These are phyloP conservation scores for Holacanthella duospinosa DNA, from an alignment of 2,888 invertebrate genomes.

Conservation along the genomic window DNA sequence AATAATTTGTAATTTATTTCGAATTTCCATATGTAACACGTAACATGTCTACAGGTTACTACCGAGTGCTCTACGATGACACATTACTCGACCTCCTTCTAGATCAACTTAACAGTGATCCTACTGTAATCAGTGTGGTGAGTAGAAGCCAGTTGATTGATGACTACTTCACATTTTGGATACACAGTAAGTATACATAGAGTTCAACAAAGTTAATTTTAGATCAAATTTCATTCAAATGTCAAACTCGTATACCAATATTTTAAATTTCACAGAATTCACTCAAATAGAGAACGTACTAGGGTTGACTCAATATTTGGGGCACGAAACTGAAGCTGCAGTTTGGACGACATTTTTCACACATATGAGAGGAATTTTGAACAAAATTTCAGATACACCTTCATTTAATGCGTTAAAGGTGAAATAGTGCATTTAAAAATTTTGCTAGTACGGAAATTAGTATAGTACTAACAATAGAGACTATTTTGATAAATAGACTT, in stretches of 20 bases:
- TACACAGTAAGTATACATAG: conserved; percentile 21
- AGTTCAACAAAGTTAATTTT: neutral
- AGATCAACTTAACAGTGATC: conserved; percentile 18
- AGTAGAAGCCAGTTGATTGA: conserved; percentile 28
- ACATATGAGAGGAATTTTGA: neutral
- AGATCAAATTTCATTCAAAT: too few species aligned
- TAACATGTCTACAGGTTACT: conserved; percentile 10
- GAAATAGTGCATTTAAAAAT: too few species aligned
- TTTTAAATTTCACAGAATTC: neutral
- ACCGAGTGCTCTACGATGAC: conserved; percentile 23
- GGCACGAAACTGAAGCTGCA: neutral
- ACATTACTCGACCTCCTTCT: conserved; percentile 13
- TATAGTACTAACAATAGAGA: too few species aligned
- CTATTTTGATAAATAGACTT: too few species aligned
- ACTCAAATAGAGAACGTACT: neutral
- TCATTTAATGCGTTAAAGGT: neutral
- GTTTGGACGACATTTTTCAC: conserved; percentile 2
- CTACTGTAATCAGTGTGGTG: conserved; percentile 17
- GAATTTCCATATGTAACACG: neutral
- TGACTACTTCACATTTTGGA: conserved; percentile 26
- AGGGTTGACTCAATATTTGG: neutral
- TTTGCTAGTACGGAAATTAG: neutral
- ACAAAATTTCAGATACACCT: neutral
- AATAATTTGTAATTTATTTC: neutral
- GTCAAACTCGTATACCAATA: neutral